phyloP scores from a whole-genome alignment of 1,140 invertebrate species.

The Riptortus pedestris region DNA sequence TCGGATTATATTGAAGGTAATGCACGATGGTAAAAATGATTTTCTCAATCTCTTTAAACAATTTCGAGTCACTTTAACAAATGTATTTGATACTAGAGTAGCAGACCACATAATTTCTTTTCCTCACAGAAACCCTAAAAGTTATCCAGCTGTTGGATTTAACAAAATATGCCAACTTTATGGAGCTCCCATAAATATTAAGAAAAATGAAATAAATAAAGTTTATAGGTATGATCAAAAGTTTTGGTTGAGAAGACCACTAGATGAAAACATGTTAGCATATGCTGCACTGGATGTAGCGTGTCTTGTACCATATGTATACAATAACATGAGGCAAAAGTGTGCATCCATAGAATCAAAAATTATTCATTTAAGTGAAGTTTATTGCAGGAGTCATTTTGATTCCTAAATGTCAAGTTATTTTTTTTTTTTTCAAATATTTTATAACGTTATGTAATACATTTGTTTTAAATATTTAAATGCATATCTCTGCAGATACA shows the following conservation, averaged over 20 bases:
- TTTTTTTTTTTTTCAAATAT: too few relatives aligned
- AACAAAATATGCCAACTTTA: neutral
- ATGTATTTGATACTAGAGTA: neutral
- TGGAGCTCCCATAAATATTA: neutral
- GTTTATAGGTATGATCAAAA: neutral
- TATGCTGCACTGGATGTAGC: neutral
- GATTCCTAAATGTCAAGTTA: too few relatives aligned
- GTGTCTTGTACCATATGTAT: neutral
- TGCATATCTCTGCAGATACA: too few relatives aligned
- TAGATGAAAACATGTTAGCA: neutral
- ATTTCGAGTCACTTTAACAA: neutral
- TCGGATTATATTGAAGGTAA: neutral
- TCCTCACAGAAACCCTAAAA: neutral
- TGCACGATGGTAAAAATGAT: neutral
- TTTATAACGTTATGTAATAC: too few relatives aligned
- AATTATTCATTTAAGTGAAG: too few relatives aligned
- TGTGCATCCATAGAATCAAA: too few relatives aligned
- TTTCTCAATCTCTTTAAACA: neutral
- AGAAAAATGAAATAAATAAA: neutral
- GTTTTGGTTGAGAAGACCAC: neutral
- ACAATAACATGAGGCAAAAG: too few relatives aligned
- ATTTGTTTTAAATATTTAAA: too few relatives aligned
- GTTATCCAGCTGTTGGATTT: neutral
- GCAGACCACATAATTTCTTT: neutral
- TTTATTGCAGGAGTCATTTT: too few relatives aligned